Percentiles rank a stretch among this genome's conserved stretches.
phyloP scores from a whole-genome alignment of 37 sponge, comb jelly and placozoan genomes.

The Spongia lamella region DNA sequence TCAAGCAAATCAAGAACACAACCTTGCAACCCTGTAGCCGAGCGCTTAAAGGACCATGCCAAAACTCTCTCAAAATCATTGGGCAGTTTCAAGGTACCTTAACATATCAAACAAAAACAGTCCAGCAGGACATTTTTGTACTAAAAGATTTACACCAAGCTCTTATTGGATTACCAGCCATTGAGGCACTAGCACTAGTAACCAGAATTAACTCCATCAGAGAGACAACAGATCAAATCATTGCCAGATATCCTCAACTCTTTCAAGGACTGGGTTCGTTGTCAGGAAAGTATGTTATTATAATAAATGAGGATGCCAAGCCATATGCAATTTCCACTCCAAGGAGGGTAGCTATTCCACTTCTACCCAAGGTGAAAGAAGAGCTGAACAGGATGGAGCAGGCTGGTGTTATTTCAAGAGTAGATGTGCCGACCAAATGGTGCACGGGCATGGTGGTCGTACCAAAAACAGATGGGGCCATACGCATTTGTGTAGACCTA shows the following conservation, averaged over 20 bases:
- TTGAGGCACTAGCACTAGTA: conserved; percentile 16
- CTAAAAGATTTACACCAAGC: conserved; percentile 7
- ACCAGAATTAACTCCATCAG: neutral
- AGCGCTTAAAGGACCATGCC: conserved; percentile 3
- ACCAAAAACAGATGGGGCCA: conserved; percentile 6
- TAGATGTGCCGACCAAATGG: conserved; percentile 44
- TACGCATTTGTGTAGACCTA: conserved; percentile 29
- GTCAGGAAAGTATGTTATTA: conserved; percentile 16
- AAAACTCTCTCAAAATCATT: neutral
- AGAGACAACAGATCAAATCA: neutral
- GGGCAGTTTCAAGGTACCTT: conserved; percentile 20
- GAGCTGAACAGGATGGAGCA: conserved; percentile 31
- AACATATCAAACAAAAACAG: neutral
- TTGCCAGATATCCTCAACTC: neutral
- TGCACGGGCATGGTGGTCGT: conserved; percentile 50
- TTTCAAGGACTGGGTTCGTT: conserved; percentile 31
- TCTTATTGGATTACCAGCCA: conserved; percentile 31
- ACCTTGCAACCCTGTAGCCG: neutral
- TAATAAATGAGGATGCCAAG: conserved; percentile 6
- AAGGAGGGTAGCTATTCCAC: conserved; percentile 11
- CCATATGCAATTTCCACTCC: conserved; percentile 9
- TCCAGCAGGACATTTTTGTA: conserved; percentile 19
- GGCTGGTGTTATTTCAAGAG: conserved; percentile 27
- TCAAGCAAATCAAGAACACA: neutral
- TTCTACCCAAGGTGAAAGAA: conserved; percentile 4